Evolutionary conservation across 2,797 vertebrate species (phyloP), one percentile per base, ranked within the genome.

Genomic region (Anguilla megastoma): DNA sequence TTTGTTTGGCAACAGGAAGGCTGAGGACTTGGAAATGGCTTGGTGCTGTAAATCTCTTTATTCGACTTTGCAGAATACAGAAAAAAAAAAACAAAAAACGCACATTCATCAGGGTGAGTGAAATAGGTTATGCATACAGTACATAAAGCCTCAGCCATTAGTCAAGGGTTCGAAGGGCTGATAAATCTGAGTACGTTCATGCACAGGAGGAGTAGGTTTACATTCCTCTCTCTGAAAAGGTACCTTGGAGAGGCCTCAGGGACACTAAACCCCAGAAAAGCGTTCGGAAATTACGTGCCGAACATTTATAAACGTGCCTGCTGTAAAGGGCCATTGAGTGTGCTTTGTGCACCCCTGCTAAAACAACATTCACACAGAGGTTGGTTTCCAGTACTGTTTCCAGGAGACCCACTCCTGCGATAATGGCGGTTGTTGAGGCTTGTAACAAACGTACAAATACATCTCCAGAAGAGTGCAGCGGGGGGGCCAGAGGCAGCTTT

Each of bases 21-120:
- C 79, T 52, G 36, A 48, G 83, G 50, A 24, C n/a, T 84, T 54
- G 54, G 10, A 52, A 84, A n/a, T 54, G 24, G 84, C 6, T 41
- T 60, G 27, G 56, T 12, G 56, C 33, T 66, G 56, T 63, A 66
- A 63, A 63, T 85, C 33, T 85, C 45, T 83, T 33, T 56, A 54
- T 16, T 56, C 56, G 27, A 8, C 48, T 45, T 56, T 7, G 56
- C 52, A 84, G 50, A 84, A 30, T 33, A 56, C 14, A 27, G 6
- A 24, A 50, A 36, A 45, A 48, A 24, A 80, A 80, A 74, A 16
- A 36, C 2, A 41, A 41, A 41, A 41, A 60, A 3, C 24, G 2
- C 71, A 18, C 58, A 52, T 87, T 18, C 52, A 50, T 50, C 52
- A 58, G 52, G 24, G 76, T 87, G 18, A 79, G 30, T 87, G 86